Evolutionary conservation across 92 coral and sea anemone species (phyloP).

Genomic region (Plumapathes pennacea): DNA sequence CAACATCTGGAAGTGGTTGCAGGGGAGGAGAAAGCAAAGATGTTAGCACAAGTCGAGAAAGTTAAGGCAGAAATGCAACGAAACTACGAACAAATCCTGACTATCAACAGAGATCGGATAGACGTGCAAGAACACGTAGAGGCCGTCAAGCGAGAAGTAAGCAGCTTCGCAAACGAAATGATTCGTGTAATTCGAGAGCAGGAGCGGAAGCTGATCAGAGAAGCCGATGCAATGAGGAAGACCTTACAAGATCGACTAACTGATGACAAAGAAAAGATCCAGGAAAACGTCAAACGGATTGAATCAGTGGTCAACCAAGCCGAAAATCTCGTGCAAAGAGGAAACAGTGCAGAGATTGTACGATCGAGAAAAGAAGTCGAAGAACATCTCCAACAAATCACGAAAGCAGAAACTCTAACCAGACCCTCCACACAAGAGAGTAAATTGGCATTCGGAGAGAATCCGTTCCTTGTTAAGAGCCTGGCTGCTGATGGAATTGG

Average conservation of each 20-base stretch:
- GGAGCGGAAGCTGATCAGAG: background rate
- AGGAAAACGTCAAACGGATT: background rate
- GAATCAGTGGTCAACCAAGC: background rate
- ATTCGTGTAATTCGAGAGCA: background rate
- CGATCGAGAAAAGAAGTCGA: background rate
- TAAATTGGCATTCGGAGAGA: too few relatives aligned
- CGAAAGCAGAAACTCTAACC: too few relatives aligned
- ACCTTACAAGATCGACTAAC: background rate
- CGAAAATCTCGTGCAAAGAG: background rate
- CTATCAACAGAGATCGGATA: background rate
- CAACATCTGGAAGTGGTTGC: slow-evolving; percentile 10
- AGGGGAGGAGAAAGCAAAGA: background rate
- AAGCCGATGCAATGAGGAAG: background rate
- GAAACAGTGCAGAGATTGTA: background rate
- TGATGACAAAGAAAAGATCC: background rate
- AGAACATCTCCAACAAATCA: too few relatives aligned
- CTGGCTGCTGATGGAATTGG: too few relatives aligned
- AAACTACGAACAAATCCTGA: background rate
- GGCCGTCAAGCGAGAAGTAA: background rate
- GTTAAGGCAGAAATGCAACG: background rate
- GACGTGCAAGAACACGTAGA: background rate
- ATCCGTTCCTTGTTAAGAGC: too few relatives aligned
- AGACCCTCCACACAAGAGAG: too few relatives aligned
- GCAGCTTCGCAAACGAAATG: background rate
- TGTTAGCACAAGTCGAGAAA: background rate